Conservation (phyloP, 1,140 invertebrate species). For the Orussus abietinus region DNA sequence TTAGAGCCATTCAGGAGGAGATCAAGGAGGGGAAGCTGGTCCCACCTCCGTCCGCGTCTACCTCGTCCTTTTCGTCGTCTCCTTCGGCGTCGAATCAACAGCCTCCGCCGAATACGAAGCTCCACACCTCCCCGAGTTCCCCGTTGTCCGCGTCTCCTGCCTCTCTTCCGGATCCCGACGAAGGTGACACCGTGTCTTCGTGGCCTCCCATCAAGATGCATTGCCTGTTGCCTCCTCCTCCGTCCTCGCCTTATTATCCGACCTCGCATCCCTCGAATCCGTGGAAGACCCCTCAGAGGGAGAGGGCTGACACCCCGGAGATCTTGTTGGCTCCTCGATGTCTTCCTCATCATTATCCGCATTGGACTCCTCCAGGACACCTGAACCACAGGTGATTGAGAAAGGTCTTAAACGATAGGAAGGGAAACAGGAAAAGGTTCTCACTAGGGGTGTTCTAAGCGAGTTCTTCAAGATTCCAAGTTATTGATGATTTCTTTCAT, state of each 20-base stretch:
- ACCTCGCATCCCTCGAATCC: constrained; percentile 34
- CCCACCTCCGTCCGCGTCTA: constrained; percentile 49
- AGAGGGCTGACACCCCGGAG: constrained; percentile 63
- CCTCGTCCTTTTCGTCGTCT: constrained; percentile 40
- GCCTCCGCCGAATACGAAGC: constrained; percentile 53
- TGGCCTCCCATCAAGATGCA: constrained; percentile 54
- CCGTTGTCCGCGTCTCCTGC: constrained; percentile 35
- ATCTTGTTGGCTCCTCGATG: constrained; percentile 74
- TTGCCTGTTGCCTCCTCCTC: constrained; percentile 38
- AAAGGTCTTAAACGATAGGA: no score
- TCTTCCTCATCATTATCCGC: constrained; percentile 48
- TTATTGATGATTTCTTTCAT: constrained; percentile 4
- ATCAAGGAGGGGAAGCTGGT: constrained; percentile 78
- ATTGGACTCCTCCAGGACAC: constrained; percentile 41
- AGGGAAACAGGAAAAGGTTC: no score
- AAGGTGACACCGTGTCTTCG: constrained; percentile 28
- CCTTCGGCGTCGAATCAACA: constrained; percentile 49
- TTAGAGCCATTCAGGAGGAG: constrained; percentile 80
- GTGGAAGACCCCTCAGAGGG: constrained; percentile 36
- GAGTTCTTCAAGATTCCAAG: neutral
- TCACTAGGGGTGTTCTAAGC: no score
- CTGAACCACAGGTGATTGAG: constrained; percentile 37
- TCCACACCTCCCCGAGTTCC: constrained; percentile 48
- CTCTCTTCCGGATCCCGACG: constrained; percentile 28
- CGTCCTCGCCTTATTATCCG: constrained; percentile 39